Percentiles rank a stretch among this genome's conserved stretches.
phyloP scores from a whole-genome alignment of 2,797 vertebrate genomes.

The Falco cherrug region DNA sequence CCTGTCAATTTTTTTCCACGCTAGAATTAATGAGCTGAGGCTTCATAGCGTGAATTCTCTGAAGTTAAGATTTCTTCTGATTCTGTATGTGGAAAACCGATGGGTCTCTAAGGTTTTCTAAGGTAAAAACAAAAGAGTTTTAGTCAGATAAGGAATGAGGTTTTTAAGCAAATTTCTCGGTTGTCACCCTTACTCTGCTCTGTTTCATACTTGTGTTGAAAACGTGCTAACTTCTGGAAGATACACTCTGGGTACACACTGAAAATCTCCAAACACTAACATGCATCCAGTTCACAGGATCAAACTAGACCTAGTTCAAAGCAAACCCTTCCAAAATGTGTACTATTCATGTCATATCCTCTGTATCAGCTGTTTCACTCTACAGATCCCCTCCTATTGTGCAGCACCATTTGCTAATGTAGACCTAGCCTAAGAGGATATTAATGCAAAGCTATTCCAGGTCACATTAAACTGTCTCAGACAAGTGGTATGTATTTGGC shows the following conservation, averaged over 20 bases:
- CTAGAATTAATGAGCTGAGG: neutral
- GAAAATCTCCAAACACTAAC: neutral
- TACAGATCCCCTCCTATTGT: neutral
- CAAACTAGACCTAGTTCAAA: neutral
- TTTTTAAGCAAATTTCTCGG: neutral
- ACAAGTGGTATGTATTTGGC: neutral
- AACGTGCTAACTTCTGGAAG: neutral
- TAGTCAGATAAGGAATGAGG: neutral
- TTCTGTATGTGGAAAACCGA: neutral
- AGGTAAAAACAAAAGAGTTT: neutral
- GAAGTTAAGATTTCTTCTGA: neutral
- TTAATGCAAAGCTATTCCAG: constrained; percentile 15
- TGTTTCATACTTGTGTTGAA: neutral
- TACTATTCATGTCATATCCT: neutral
- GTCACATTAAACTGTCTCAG: neutral
- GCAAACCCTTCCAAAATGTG: neutral
- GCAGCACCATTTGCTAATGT: neutral
- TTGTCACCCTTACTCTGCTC: neutral
- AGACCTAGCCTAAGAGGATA: neutral
- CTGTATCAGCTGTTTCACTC: neutral
- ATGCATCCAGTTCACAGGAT: neutral
- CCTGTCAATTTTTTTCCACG: neutral
- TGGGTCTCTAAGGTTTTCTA: neutral
- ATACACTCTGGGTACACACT: neutral
- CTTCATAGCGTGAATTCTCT: neutral